Conservation (phyloP, 2,888 invertebrate genomes). For the Lysandra coridon region DNA sequence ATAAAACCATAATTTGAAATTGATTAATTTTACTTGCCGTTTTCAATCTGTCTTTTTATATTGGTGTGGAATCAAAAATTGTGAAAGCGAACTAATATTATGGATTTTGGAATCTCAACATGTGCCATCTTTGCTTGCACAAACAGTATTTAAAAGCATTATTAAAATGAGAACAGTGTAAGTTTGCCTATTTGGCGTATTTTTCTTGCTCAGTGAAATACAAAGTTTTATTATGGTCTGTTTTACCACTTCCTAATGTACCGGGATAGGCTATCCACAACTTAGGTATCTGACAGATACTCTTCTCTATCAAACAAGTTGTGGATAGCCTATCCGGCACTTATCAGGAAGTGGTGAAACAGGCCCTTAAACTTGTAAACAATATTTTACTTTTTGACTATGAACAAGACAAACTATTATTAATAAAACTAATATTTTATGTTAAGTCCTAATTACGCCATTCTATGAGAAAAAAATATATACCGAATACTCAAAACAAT, state of each 20-base stretch:
- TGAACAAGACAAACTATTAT: conserved; percentile 1
- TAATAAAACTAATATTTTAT: neutral
- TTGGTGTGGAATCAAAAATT: neutral
- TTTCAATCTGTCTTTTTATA: too few relatives aligned
- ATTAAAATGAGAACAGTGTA: neutral
- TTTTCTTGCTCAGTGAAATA: neutral
- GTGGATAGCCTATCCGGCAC: too few relatives aligned
- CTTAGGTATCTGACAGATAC: too few relatives aligned
- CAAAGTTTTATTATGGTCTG: neutral
- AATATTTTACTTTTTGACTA: neutral
- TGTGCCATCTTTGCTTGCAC: conserved; percentile 22
- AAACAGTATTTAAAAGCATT: neutral
- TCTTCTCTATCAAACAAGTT: too few relatives aligned
- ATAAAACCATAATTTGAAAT: too few relatives aligned
- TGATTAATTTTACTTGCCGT: too few relatives aligned
- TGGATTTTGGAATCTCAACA: neutral
- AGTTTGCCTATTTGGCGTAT: neutral
- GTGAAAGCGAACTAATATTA: neutral
- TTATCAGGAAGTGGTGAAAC: too few relatives aligned
- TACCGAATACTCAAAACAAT: neutral
- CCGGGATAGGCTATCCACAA: too few relatives aligned
- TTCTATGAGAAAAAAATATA: neutral
- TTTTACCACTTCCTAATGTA: too few relatives aligned
- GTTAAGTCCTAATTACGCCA: neutral
- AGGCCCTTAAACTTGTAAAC: neutral